Evolutionary conservation across 2,797 vertebrate genomes (phyloP).

Genomic region (Antrozous pallidus): DNA sequence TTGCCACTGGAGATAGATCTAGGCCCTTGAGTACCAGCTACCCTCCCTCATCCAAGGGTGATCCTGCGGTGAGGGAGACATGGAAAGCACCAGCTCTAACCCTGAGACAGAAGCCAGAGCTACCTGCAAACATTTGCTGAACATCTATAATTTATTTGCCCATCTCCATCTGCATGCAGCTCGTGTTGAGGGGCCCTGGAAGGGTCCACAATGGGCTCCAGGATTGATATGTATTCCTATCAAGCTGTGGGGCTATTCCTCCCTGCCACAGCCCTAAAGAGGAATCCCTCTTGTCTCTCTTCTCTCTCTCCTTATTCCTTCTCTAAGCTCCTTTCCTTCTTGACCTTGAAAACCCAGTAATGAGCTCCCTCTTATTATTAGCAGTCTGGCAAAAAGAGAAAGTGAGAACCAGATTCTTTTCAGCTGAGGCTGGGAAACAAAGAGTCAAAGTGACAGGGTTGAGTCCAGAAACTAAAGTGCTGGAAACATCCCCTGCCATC

Average conservation of each 20-base stretch:
- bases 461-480: constrained; percentile 83
- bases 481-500: constrained; percentile 87
- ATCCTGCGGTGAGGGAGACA: constrained; percentile 23
- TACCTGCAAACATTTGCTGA: constrained; percentile 51
- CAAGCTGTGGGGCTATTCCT: neutral
- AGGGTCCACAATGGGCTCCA: constrained; percentile 36
- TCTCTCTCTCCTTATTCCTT: constrained; percentile 13
- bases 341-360: constrained; percentile 66
- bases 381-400: neutral
- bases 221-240: constrained; percentile 31
- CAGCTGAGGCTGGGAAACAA: constrained; percentile 19
- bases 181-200: neutral
- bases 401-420: neutral
- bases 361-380: constrained; percentile 40
- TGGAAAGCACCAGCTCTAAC: neutral
- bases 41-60: constrained; percentile 14
- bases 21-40: neutral
- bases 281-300: constrained; percentile 28
- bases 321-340: constrained; percentile 51
- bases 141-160: constrained; percentile 42
- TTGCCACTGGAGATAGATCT: constrained; percentile 42
- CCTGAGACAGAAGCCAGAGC: constrained; percentile 27
- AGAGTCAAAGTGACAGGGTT: constrained; percentile 80
- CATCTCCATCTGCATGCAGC: constrained; percentile 43
- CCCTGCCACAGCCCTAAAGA: neutral